These are phyloP conservation scores for Hylia prasina DNA, from an alignment of 2,113 vertebrate genomes.

Conservation along the genomic window DNA sequence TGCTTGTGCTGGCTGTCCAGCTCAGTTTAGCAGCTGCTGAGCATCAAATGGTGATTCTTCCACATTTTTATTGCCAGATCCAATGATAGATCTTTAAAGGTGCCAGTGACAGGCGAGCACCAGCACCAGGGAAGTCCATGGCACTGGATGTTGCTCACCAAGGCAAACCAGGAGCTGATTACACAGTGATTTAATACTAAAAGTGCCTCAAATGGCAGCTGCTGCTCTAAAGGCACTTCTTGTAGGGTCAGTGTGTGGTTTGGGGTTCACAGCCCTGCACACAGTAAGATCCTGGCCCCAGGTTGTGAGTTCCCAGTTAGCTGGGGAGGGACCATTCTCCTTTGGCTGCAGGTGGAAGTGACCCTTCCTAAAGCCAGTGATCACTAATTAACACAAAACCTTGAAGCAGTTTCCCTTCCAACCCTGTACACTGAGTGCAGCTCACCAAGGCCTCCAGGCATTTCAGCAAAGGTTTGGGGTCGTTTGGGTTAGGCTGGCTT, in stretches of 20 bases:
- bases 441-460: background rate
- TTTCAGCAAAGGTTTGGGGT: background rate
- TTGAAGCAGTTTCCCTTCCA: background rate
- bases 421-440: background rate
- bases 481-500: background rate
- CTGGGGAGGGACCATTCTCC: background rate
- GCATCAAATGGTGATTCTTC: background rate
- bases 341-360: background rate
- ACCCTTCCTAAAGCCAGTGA: background rate
- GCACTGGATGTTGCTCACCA: background rate
- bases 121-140: background rate
- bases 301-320: background rate
- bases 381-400: background rate
- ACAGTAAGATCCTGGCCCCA: fast-evolving
- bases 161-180: background rate
- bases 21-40: background rate
- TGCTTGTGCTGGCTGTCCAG: fast-evolving
- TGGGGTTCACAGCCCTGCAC: fast-evolving
- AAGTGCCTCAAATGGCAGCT: background rate
- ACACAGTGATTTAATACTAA: fast-evolving
- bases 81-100: background rate
- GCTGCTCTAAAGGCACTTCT: background rate
- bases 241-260: background rate
- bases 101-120: background rate
- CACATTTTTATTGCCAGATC: background rate